Evolutionary conservation across 2,797 vertebrate genomes (phyloP).

Genomic region (Liasis olivaceus): DNA sequence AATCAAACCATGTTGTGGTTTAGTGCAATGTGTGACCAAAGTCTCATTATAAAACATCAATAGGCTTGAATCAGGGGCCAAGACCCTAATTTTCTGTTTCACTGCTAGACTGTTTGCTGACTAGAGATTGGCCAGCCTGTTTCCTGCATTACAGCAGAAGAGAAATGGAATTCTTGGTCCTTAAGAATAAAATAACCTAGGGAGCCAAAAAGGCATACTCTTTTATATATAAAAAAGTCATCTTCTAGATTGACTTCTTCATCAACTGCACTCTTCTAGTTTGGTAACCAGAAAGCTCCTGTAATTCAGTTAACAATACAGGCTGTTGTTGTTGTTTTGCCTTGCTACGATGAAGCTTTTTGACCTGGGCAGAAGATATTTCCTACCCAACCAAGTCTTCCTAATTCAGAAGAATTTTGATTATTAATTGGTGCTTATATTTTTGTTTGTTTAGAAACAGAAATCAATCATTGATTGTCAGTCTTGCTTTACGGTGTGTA

Average conservation of each 20-base stretch:
- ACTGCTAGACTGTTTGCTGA: neutral
- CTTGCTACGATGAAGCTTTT: neutral
- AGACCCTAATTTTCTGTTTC: neutral
- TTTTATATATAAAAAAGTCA: neutral
- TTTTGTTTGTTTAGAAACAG: neutral
- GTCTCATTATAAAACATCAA: neutral
- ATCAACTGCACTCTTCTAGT: neutral
- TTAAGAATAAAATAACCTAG: neutral
- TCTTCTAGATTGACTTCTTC: neutral
- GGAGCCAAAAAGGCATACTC: neutral
- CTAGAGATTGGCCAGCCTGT: neutral
- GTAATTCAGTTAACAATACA: neutral
- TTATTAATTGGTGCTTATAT: neutral
- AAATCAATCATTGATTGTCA: neutral
- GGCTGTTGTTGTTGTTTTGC: neutral
- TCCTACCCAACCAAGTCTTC: neutral
- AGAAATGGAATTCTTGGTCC: neutral
- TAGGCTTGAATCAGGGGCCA: neutral
- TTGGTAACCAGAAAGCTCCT: neutral
- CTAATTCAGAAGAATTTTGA: neutral
- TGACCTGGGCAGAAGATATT: too few relatives aligned
- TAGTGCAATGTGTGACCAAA: neutral
- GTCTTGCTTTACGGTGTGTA: neutral
- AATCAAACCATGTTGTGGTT: neutral
- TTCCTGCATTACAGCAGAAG: neutral